phyloP scores from a whole-genome alignment of 2,888 invertebrate genomes.

The Lagria hirta region DNA sequence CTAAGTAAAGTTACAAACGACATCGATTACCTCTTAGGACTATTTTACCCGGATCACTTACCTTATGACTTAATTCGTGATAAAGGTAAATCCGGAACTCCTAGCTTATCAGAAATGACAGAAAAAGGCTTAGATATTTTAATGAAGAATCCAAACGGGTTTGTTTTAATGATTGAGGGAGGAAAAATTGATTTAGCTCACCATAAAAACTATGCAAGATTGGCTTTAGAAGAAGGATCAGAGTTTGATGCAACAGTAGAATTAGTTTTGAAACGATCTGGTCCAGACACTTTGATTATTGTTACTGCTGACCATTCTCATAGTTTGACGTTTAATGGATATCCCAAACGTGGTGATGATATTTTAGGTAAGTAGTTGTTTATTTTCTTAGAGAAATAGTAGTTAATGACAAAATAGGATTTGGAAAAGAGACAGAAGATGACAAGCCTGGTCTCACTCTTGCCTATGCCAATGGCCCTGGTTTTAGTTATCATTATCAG shows the following conservation, averaged over 20 bases:
- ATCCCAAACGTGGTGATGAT: slow-evolving; percentile 64
- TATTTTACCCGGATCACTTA: slow-evolving; percentile 74
- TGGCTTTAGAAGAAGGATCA: slow-evolving; percentile 73
- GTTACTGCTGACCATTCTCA: slow-evolving; percentile 82
- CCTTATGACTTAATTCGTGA: slow-evolving; percentile 70
- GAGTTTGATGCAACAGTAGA: slow-evolving; percentile 75
- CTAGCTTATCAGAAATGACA: slow-evolving; percentile 76
- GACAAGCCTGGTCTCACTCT: slow-evolving; percentile 10
- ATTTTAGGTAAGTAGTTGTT: slow-evolving; percentile 17
- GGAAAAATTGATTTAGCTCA: slow-evolving; percentile 81
- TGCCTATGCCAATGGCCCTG: slow-evolving; percentile 66
- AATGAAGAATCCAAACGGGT: slow-evolving; percentile 64
- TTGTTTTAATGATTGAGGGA: slow-evolving; percentile 74
- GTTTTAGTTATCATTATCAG: slow-evolving; percentile 56
- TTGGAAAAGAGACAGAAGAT: slow-evolving; percentile 8
- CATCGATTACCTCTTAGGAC: slow-evolving; percentile 72
- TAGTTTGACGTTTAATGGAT: slow-evolving; percentile 73
- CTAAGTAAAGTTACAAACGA: slow-evolving; percentile 60
- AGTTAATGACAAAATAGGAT: no score
- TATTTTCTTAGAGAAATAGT: no score
- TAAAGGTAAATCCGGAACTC: slow-evolving; percentile 63
- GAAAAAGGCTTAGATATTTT: slow-evolving; percentile 69
- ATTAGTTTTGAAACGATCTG: slow-evolving; percentile 61
- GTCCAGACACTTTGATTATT: slow-evolving; percentile 72
- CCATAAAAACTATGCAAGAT: slow-evolving; percentile 72